These are phyloP conservation scores for Aricia agestis DNA, from an alignment of 1,140 invertebrate genomes.

Conservation along the genomic window DNA sequence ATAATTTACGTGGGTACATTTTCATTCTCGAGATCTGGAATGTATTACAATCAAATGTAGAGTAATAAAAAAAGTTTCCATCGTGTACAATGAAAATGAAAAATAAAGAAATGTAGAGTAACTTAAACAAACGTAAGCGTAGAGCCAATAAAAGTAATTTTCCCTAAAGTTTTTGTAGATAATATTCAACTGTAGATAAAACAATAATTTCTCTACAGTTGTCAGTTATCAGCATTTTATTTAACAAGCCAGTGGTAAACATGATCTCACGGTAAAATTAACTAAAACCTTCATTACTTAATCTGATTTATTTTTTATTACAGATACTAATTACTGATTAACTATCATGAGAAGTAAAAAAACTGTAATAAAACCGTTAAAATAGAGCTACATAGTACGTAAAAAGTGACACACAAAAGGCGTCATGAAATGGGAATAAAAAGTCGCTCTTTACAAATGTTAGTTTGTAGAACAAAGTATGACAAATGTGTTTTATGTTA, in stretches of 20 bases:
- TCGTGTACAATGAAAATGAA: too few relatives aligned
- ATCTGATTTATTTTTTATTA: too few relatives aligned
- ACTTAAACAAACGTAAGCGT: neutral
- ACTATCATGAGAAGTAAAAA: too few relatives aligned
- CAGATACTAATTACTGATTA: too few relatives aligned
- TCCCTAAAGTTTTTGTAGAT: neutral
- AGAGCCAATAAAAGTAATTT: too few relatives aligned
- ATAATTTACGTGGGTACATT: neutral
- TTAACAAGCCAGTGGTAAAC: neutral
- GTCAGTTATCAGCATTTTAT: neutral
- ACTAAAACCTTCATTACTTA: too few relatives aligned
- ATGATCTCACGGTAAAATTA: neutral
- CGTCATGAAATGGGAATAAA: neutral
- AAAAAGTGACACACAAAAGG: neutral
- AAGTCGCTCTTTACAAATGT: neutral
- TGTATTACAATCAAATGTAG: too few relatives aligned
- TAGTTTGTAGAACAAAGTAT: slow-evolving; percentile 4
- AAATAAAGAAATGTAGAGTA: neutral
- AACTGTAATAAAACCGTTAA: too few relatives aligned
- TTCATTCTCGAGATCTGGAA: neutral
- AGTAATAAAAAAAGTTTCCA: too few relatives aligned
- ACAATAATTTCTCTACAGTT: neutral
- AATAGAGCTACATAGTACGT: neutral
- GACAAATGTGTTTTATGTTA: slow-evolving; percentile 13
- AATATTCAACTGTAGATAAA: neutral